These are phyloP conservation scores for Brachionus paranguensis DNA, from an alignment of 1,140 invertebrate species.

Conservation along the genomic window DNA sequence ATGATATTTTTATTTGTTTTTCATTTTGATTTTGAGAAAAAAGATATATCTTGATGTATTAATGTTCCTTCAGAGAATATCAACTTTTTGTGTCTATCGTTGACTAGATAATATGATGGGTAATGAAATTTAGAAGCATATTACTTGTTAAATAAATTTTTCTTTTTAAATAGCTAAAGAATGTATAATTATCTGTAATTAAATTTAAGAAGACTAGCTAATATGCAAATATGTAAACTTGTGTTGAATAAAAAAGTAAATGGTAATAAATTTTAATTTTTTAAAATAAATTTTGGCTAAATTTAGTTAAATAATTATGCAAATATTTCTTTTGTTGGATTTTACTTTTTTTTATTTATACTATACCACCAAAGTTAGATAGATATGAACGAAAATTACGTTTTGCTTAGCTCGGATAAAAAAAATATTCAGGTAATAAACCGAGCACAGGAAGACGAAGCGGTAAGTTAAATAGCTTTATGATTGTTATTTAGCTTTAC, in stretches of 20 bases:
- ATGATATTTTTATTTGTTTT: too few relatives aligned
- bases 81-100: too few relatives aligned
- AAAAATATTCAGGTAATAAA: slow-evolving; percentile 15
- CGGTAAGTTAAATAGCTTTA: neutral
- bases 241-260: neutral
- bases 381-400: slow-evolving; percentile 1
- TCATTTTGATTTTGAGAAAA: too few relatives aligned
- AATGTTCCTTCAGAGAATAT: too few relatives aligned
- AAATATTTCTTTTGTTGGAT: neutral
- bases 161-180: too few relatives aligned
- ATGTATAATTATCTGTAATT: too few relatives aligned
- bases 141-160: too few relatives aligned
- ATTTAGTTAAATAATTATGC: neutral
- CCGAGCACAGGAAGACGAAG: slow-evolving; percentile 7
- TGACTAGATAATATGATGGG: too few relatives aligned
- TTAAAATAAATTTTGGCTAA: neutral
- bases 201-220: too few relatives aligned
- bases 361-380: neutral
- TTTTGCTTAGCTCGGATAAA: neutral
- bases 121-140: too few relatives aligned
- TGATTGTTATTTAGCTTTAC: neutral
- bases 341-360: neutral
- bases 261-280: neutral
- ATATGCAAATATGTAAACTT: neutral
- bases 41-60: too few relatives aligned